Evolutionary conservation across 2,113 vertebrate species (phyloP), one percentile per base, ranked within the genome.

Genomic region (Cathartes aura): DNA sequence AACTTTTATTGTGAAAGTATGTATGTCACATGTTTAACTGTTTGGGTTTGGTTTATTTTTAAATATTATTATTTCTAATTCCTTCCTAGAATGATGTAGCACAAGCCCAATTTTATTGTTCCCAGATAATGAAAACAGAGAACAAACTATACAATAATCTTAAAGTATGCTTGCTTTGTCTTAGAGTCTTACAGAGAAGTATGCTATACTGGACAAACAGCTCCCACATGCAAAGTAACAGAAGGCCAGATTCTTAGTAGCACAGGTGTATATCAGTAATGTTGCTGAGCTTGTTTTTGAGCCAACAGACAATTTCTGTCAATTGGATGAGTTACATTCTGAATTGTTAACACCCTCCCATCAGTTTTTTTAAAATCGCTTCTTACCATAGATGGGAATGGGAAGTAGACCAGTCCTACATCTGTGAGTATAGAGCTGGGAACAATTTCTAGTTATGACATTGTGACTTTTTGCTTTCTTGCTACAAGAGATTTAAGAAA

Each of bases 91-190:
- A 98, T 66, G 96, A 99, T 42, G 16, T 98, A 50, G 87, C 53
- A 7, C 99, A 98, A 93, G 99, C 99, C 56, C 81, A 86, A 48
- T 97, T 91, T 29, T 94, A 98, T 55, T 99, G 96, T 97, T 98
- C 98, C 70, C 98, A 98, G 84, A 99, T 99, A 89, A 97, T 98
- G 97, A 98, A 64, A 79, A 97, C 97, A 26, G 98, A 99, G 58
- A 98, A 73, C 93, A 97, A 88, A 89, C 34, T 99, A 42, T 99
- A 98, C 90, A 97, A 63, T 88, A 99, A 99, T 96, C 97, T 99
- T 43, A 99, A 98, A 80, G 99, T 97, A 60, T 29, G 24, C n/a
- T 90, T 93, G 38, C 70, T 71, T 92, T 79, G 8, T 63, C 6
- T 64, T 90, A 48, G 48, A 43, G 18, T 87, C 36, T 67, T 91